These are phyloP conservation scores for Drosophila kepulauana DNA, from an alignment of 1,140 invertebrate genomes.

Conservation along the genomic window DNA sequence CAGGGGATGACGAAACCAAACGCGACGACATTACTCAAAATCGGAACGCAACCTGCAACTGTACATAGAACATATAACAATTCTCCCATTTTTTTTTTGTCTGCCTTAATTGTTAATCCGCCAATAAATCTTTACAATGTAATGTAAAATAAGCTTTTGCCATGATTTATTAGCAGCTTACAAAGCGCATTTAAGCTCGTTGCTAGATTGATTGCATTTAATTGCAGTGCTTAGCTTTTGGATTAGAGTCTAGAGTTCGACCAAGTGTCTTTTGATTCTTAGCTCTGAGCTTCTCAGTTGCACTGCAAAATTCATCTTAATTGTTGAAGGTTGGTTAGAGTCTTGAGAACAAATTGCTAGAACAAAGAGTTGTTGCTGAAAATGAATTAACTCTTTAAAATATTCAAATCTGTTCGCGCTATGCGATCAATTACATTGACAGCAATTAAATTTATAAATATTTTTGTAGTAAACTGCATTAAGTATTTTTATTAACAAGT, in stretches of 20 bases:
- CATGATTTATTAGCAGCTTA: neutral
- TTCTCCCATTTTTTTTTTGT: conserved; percentile 51
- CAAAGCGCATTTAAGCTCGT: neutral
- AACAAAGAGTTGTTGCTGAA: too few species aligned
- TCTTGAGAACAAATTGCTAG: too few species aligned
- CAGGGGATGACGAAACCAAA: conserved; percentile 13
- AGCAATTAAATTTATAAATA: too few species aligned
- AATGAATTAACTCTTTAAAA: too few species aligned
- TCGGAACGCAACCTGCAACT: conserved; percentile 37
- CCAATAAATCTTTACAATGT: conserved; percentile 36
- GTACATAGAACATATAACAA: conserved; percentile 58
- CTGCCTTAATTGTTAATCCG: conserved; percentile 17
- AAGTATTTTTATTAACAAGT: too few species aligned
- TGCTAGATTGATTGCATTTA: neutral
- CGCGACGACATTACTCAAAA: conserved; percentile 37
- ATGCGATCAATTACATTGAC: too few species aligned
- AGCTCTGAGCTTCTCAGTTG: neutral
- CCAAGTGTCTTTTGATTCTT: neutral
- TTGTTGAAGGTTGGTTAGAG: too few species aligned
- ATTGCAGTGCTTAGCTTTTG: neutral
- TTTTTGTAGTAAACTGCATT: too few species aligned
- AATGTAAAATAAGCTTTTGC: conserved; percentile 16
- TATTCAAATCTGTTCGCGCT: too few species aligned
- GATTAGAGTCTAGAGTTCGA: neutral
- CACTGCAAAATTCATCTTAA: neutral